Conservation (phyloP, 1,140 invertebrate species). For the Formica selysi region DNA sequence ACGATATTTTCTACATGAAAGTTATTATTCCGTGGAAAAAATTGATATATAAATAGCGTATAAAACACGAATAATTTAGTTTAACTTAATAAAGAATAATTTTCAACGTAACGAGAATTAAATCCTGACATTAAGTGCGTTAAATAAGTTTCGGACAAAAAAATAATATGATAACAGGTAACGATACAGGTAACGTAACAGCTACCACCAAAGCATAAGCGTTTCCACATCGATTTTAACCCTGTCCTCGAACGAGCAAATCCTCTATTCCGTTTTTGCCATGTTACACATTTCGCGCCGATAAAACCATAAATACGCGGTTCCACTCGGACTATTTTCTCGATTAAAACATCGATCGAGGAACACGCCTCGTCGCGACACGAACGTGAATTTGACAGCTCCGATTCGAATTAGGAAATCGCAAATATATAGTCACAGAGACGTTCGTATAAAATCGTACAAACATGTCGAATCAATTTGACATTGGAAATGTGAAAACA, state of each 20-base stretch:
- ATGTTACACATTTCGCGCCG: conserved; percentile 1
- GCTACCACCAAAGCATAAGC: neutral
- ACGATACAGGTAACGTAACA: neutral
- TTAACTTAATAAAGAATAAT: neutral
- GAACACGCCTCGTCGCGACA: neutral
- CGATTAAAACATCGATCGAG: conserved; percentile 49
- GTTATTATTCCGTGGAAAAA: neutral
- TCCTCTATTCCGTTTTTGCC: conserved; percentile 8
- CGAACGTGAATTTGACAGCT: conserved; percentile 18
- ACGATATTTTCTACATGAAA: neutral
- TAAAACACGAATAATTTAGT: neutral
- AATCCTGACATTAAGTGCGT: neutral
- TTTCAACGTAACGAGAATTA: neutral
- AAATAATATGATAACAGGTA: neutral
- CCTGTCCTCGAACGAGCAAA: neutral
- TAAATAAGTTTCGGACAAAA: neutral
- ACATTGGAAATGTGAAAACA: conserved; percentile 31
- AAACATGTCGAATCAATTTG: conserved; percentile 10
- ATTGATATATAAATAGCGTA: neutral
- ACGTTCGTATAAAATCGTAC: conserved; percentile 15
- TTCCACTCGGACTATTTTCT: conserved; percentile 26
- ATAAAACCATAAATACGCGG: conserved; percentile 23
- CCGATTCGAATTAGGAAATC: conserved; percentile 10
- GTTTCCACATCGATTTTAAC: conserved; percentile 35
- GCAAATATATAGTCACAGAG: neutral